phyloP scores from a whole-genome alignment of 1,140 invertebrate genomes.

The Cotesia vestalis region DNA sequence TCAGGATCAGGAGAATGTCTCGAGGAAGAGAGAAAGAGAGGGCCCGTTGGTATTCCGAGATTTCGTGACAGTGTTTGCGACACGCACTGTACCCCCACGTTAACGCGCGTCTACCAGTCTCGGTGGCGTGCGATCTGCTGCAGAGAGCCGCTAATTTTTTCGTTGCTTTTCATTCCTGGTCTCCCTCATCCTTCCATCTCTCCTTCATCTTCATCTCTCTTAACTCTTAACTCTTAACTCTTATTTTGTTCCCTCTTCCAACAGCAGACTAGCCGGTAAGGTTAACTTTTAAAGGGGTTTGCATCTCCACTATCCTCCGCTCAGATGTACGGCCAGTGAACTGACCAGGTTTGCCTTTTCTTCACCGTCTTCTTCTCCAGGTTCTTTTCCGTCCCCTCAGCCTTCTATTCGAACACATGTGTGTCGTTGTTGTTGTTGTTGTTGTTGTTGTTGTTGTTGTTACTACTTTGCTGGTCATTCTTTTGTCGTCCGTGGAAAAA shows the following conservation, averaged over 20 bases:
- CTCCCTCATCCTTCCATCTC: slow-evolving; percentile 32
- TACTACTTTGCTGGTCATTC: slow-evolving; percentile 47
- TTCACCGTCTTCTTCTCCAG: too few species aligned
- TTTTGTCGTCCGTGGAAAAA: slow-evolving; percentile 47
- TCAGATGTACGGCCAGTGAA: slow-evolving; percentile 13
- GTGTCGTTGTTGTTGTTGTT: slow-evolving; percentile 23
- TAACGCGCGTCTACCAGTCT: slow-evolving; percentile 37
- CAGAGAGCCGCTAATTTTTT: slow-evolving; percentile 53
- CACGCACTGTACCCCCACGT: slow-evolving; percentile 47
- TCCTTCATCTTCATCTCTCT: slow-evolving; percentile 19
- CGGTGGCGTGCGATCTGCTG: slow-evolving; percentile 53
- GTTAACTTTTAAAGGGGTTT: neutral
- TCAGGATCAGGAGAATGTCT: too few species aligned
- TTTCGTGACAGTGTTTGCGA: slow-evolving; percentile 47
- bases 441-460: slow-evolving; percentile 16
- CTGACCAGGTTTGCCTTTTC: slow-evolving; percentile 11
- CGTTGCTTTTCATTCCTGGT: slow-evolving; percentile 53
- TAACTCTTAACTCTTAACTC: neutral
- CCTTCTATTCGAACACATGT: slow-evolving; percentile 27
- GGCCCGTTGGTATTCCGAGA: slow-evolving; percentile 34
- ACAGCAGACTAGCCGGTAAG: neutral
- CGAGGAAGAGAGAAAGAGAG: too few species aligned
- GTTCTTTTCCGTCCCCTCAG: slow-evolving; percentile 36
- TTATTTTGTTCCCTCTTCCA: slow-evolving; percentile 8
- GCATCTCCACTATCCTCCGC: neutral